These are phyloP conservation scores for Ornithorhynchus anatinus DNA, from an alignment of 2,113 vertebrate species.

Conservation along the genomic window DNA sequence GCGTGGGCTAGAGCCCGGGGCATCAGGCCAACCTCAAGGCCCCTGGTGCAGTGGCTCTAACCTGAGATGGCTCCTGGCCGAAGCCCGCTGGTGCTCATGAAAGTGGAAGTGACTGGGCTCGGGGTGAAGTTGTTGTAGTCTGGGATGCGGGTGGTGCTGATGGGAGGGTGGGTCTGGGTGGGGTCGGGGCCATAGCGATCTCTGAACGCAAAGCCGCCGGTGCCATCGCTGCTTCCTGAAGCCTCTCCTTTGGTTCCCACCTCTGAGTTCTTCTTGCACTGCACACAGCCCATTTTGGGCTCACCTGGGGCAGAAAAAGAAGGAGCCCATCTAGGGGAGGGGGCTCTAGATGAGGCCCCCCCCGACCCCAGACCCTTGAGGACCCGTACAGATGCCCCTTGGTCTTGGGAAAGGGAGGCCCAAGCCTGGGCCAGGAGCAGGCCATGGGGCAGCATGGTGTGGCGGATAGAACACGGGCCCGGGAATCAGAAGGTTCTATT, in stretches of 20 bases:
- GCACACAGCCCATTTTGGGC: slow-evolving; percentile 85
- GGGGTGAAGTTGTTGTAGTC: slow-evolving; percentile 77
- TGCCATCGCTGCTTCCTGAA: slow-evolving; percentile 19
- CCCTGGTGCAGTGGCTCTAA: slow-evolving; percentile 27
- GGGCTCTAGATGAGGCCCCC: neutral
- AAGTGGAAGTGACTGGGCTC: slow-evolving; percentile 46
- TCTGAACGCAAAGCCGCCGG: neutral
- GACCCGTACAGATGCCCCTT: too few species aligned
- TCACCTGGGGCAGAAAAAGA: neutral
- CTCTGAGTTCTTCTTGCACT: slow-evolving; percentile 82
- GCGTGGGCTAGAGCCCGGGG: too few species aligned
- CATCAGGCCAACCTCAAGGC: too few species aligned
- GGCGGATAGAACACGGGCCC: too few species aligned
- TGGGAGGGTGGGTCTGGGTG: slow-evolving; percentile 49
- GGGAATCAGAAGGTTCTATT: too few species aligned
- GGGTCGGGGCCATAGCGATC: slow-evolving; percentile 82
- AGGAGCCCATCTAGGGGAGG: neutral
- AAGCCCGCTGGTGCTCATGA: slow-evolving; percentile 39
- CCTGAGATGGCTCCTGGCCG: slow-evolving; percentile 71
- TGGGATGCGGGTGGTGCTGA: slow-evolving; percentile 62
- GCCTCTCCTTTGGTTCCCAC: slow-evolving; percentile 54
- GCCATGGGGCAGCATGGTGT: too few species aligned
- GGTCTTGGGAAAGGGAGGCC: too few species aligned
- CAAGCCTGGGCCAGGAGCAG: too few species aligned
- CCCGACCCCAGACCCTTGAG: too few species aligned